Conservation (phyloP, 1,140 invertebrate species). For the Aphidius ervi region DNA sequence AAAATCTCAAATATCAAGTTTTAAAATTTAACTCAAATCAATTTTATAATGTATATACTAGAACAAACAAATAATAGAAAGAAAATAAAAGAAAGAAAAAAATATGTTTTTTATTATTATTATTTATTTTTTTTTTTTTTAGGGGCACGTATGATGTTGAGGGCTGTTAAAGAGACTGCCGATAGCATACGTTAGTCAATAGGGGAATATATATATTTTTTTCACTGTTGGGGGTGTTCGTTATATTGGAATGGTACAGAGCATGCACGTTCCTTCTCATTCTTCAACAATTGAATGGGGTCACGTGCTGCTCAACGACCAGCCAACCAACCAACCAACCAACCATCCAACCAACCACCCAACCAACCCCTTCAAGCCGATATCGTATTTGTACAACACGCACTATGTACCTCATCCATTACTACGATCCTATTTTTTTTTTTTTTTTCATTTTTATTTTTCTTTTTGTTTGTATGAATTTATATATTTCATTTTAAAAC, state of each 20-base stretch:
- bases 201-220: conserved; percentile 22
- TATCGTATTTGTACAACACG: conserved; percentile 34
- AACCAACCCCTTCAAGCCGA: conserved; percentile 21
- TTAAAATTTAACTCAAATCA: too few relatives aligned
- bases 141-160: background rate
- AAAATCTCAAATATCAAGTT: too few relatives aligned
- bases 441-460: conserved; percentile 5
- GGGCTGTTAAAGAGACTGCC: conserved; percentile 3
- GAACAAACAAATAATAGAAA: too few relatives aligned
- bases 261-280: conserved; percentile 8
- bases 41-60: too few relatives aligned
- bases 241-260: conserved; percentile 20
- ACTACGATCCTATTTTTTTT: conserved; percentile 28
- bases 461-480: conserved; percentile 15
- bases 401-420: conserved; percentile 27
- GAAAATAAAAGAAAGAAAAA: background rate
- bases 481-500: conserved; percentile 13
- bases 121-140: background rate
- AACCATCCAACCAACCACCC: background rate
- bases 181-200: conserved; percentile 21
- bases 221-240: conserved; percentile 27
- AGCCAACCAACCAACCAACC: too few relatives aligned
- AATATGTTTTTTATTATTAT: background rate
- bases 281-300: conserved; percentile 14
- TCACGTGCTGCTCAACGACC: background rate